These are phyloP conservation scores for Tylochromis polylepis DNA, from an alignment of 2,113 vertebrate species.

Conservation along the genomic window DNA sequence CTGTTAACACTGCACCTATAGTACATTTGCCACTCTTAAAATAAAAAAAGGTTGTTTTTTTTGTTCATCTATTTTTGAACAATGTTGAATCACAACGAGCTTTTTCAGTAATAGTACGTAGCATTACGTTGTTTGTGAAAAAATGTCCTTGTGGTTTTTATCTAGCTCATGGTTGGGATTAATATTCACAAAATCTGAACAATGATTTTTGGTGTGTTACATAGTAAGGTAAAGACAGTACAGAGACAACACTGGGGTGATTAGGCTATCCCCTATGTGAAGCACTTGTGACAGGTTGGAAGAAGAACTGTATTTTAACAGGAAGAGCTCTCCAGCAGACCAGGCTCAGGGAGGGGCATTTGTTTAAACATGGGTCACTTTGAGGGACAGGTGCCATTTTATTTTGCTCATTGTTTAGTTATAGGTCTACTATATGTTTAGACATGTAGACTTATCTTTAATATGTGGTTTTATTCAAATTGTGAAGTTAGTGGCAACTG, in stretches of 20 bases:
- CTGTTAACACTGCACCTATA: rapidly evolving
- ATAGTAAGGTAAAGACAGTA: neutral
- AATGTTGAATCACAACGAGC: neutral
- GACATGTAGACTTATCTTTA: no score
- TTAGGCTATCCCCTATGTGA: neutral
- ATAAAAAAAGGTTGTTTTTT: neutral
- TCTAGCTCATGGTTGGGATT: rapidly evolving
- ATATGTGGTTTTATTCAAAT: no score
- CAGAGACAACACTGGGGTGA: neutral
- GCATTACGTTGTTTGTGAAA: neutral
- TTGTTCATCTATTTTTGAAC: no score
- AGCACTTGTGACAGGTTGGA: neutral
- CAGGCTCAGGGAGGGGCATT: neutral
- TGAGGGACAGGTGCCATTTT: neutral
- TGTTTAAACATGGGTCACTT: neutral
- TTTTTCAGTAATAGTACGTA: neutral
- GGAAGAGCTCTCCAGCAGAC: no score
- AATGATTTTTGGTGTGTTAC: neutral
- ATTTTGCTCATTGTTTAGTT: no score
- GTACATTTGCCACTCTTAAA: neutral
- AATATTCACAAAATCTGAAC: neutral
- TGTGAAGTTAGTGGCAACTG: no score
- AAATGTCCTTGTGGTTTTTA: neutral
- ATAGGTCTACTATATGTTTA: neutral
- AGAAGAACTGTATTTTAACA: neutral